Evolutionary conservation across 2,113 vertebrate species (phyloP), one percentile per base, ranked within the genome.

Genomic region (Hippocampus barbouri): DNA sequence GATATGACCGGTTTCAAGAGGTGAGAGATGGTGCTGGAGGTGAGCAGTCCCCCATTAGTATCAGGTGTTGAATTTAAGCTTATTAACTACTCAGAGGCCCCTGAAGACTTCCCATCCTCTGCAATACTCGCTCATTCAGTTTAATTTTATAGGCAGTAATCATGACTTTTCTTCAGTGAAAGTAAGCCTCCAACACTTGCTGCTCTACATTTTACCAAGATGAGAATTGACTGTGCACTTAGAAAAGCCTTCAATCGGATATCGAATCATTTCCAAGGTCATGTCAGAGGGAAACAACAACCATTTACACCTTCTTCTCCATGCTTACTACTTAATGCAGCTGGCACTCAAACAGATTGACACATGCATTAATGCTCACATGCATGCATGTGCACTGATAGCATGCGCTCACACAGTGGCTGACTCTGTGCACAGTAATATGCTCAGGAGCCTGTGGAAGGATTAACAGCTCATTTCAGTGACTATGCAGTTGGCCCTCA

Each of bases 61-160:
- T 78, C 83, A 86, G 91, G 82, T 94, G 95, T 96, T 94, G 93
- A 94, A 92, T 95, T 94, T 92, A 94, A 94, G 93, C 92, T 90
- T 96, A 92, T 91, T 92, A 92, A 92, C 85, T 79, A 92, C 82
- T 87, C 84, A 85, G 87, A 91, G 89, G 5, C 81, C 89, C 81
- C 72, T 0, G 86, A 88, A 86, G 91, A 95, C 93, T 94, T 87
- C 92, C 81, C 87, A 93, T 92, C 91, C 90, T 90, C 87, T 86
- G 87, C 91, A 91, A 93, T 92, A 91, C 89, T 72, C 91, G 92
- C 91, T 92, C 93, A 94, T 95, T 95, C 95, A 95, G 95, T 94
- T 94, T 93, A 94, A 93, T 95, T 94, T 94, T 92, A 94, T 93
- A 88, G 89, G 93, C 90, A 91, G 88, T 87, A 91, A 90, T 95